Evolutionary conservation across 2,888 invertebrate species (phyloP).

Genomic region (Zaprionus obscuricornis): DNA sequence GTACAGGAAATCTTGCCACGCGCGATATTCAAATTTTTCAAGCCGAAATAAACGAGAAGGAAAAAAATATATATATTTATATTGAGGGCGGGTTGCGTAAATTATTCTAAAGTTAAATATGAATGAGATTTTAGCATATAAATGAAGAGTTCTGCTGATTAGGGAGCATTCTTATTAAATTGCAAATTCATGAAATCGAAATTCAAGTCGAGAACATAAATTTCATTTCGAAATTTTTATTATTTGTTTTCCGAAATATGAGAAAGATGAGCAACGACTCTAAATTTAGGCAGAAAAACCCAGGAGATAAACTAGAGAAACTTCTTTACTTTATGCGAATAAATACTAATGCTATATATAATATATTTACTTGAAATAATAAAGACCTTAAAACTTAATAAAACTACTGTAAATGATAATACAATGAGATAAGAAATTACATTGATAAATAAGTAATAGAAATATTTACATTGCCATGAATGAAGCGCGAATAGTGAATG

Average conservation of each 20-base stretch:
- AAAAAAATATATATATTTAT: too few relatives aligned
- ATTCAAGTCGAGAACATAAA: too few relatives aligned
- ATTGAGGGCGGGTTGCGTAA: slow-evolving; percentile 9
- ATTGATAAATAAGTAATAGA: slow-evolving; percentile 46
- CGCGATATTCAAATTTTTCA: slow-evolving; percentile 26
- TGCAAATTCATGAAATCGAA: slow-evolving; percentile 36
- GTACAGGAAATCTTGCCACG: slow-evolving; percentile 39
- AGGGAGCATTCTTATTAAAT: slow-evolving; percentile 31
- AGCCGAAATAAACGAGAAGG: background rate
- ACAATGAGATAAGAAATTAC: slow-evolving; percentile 34
- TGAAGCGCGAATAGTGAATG: slow-evolving; percentile 36
- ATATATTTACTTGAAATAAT: too few relatives aligned
- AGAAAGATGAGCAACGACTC: too few relatives aligned
- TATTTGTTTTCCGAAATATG: too few relatives aligned
- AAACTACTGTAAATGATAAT: slow-evolving; percentile 29
- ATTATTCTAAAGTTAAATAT: slow-evolving; percentile 31
- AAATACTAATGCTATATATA: too few relatives aligned
- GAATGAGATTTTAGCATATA: slow-evolving; percentile 37
- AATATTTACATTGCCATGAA: slow-evolving; percentile 48
- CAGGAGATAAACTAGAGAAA: too few relatives aligned
- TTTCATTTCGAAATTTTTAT: too few relatives aligned
- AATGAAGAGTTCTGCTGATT: slow-evolving; percentile 37
- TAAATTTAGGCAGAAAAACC: too few relatives aligned
- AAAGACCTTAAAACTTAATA: slow-evolving; percentile 8
- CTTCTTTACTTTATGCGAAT: too few relatives aligned